Evolutionary conservation across 2,888 invertebrate species (phyloP).

Genomic region (Ypsolopha scabrella): DNA sequence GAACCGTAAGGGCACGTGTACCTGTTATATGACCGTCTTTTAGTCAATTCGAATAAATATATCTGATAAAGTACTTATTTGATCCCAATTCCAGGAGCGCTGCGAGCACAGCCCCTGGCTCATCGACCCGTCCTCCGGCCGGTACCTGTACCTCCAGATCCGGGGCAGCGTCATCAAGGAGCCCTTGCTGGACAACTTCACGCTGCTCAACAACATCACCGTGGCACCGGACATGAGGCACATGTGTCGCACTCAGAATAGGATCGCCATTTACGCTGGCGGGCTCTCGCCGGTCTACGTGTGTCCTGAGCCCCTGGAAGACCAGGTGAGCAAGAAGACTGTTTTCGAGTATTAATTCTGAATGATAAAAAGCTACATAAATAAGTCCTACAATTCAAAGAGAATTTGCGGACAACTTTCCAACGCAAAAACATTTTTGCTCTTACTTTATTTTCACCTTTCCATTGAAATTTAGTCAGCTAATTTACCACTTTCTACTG

Average conservation of each 20-base stretch:
- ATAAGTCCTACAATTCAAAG: too few relatives aligned
- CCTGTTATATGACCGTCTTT: too few relatives aligned
- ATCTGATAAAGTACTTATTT: background rate
- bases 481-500: too few relatives aligned
- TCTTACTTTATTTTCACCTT: too few relatives aligned
- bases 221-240: slow-evolving; percentile 66
- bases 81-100: slow-evolving; percentile 70
- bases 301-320: slow-evolving; percentile 64
- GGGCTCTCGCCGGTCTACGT: slow-evolving; percentile 71
- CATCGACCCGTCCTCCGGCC: slow-evolving; percentile 80
- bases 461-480: too few relatives aligned
- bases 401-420: too few relatives aligned
- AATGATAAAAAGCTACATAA: background rate
- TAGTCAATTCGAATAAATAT: too few relatives aligned
- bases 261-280: slow-evolving; percentile 83
- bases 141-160: slow-evolving; percentile 84
- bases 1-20: too few relatives aligned
- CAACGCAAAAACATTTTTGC: too few relatives aligned
- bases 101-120: slow-evolving; percentile 86
- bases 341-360: too few relatives aligned
- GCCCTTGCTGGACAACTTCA: slow-evolving; percentile 58
- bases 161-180: slow-evolving; percentile 73
- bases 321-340: slow-evolving; percentile 20
- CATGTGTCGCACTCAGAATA: slow-evolving; percentile 80
- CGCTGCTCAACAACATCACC: slow-evolving; percentile 68